These are phyloP conservation scores for Leptinotarsa lineolata DNA, from an alignment of 1,140 invertebrate genomes.

Conservation along the genomic window DNA sequence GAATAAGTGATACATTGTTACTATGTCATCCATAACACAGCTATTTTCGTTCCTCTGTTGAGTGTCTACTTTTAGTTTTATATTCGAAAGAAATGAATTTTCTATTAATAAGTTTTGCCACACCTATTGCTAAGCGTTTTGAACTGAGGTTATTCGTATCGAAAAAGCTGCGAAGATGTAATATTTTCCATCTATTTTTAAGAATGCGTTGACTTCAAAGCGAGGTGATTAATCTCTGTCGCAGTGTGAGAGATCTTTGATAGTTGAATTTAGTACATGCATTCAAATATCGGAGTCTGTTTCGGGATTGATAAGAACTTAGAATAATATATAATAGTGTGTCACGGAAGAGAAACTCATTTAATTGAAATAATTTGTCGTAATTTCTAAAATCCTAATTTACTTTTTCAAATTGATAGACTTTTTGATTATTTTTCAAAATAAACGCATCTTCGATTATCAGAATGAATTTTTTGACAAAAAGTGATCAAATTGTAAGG, in stretches of 20 bases:
- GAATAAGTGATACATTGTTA: neutral
- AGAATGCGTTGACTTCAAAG: neutral
- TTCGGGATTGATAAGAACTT: too few species aligned
- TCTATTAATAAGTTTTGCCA: neutral
- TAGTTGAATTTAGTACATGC: neutral
- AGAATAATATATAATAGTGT: too few species aligned
- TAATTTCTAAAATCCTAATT: too few species aligned
- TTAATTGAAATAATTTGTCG: too few species aligned
- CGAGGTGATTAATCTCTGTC: slow-evolving; percentile 1
- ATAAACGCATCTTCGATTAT: too few species aligned
- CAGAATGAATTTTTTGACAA: too few species aligned
- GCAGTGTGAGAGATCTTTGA: neutral
- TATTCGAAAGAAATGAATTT: slow-evolving; percentile 3
- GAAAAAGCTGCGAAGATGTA: neutral
- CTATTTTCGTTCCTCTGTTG: neutral
- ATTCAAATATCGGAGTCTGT: neutral
- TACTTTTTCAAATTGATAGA: too few species aligned
- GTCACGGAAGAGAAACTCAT: too few species aligned
- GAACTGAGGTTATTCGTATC: neutral
- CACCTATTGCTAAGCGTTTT: neutral
- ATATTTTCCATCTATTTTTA: neutral
- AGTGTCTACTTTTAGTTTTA: neutral
- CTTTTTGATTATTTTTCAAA: too few species aligned
- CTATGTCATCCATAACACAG: neutral
- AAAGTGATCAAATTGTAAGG: too few species aligned